These are phyloP conservation scores for Hucho hucho DNA, from an alignment of 2,113 vertebrate genomes.

Conservation along the genomic window DNA sequence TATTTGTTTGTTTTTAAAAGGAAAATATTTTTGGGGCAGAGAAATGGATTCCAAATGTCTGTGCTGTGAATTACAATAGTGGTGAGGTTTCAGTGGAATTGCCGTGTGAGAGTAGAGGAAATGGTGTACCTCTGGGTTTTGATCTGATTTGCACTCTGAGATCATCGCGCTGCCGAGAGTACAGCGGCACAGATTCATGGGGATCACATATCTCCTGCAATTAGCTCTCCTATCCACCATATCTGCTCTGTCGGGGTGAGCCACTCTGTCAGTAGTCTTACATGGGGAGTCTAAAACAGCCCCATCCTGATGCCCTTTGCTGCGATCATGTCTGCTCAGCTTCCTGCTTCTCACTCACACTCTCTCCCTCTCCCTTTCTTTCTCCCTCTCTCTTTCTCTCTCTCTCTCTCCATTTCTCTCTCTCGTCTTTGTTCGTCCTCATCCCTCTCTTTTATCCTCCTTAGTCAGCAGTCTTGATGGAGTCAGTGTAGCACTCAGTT, in stretches of 20 bases:
- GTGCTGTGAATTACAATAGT: background rate
- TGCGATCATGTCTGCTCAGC: background rate
- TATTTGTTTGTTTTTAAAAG: background rate
- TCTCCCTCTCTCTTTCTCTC: slow-evolving; percentile 18
- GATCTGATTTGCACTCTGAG: background rate
- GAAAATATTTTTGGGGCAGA: background rate
- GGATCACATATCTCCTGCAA: background rate
- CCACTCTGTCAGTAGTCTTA: background rate
- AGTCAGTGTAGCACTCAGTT: slow-evolving; percentile 37
- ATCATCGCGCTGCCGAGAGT: no score
- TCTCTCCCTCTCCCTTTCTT: slow-evolving; percentile 1
- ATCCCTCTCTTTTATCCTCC: slow-evolving; percentile 19
- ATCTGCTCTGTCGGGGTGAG: background rate
- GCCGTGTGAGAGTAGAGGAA: background rate
- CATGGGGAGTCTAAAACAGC: background rate
- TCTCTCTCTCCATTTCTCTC: background rate
- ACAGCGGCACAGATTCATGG: background rate
- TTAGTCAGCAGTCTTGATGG: slow-evolving; percentile 51
- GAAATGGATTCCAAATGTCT: background rate
- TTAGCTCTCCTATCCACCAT: background rate
- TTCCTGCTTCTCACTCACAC: background rate
- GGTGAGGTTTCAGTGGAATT: background rate
- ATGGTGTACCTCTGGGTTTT: background rate
- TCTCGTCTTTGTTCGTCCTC: background rate
- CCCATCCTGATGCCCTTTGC: no score